phyloP scores from a whole-genome alignment of 2,888 invertebrate genomes.

The Aphidoletes aphidimyza region DNA sequence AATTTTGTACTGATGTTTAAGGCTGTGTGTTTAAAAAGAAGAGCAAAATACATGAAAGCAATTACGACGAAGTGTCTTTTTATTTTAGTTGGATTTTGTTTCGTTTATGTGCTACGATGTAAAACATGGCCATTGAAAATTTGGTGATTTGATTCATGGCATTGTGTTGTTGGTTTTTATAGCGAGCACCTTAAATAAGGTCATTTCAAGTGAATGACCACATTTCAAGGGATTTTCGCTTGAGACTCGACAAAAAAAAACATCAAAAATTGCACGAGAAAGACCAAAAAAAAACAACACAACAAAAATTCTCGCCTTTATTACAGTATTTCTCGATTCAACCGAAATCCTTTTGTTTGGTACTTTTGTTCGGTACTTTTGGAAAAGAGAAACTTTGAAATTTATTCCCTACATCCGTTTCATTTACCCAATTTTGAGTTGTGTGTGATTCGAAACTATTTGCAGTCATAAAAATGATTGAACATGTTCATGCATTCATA shows the following conservation, averaged over 20 bases:
- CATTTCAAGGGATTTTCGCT: slow-evolving; percentile 18
- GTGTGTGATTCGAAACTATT: not conserved
- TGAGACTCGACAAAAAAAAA: not conserved
- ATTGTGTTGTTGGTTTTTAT: not conserved
- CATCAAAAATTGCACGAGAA: slow-evolving; percentile 19
- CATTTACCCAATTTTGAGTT: not conserved
- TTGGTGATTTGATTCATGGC: slow-evolving; percentile 27
- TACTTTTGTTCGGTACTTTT: too few species aligned
- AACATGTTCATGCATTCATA: too few species aligned
- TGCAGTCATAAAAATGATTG: too few species aligned
- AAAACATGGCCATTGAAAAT: slow-evolving; percentile 6
- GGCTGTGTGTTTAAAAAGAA: not conserved
- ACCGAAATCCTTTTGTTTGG: not conserved
- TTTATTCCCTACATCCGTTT: slow-evolving; percentile 4
- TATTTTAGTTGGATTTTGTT: slow-evolving; percentile 43
- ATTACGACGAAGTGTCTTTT: slow-evolving; percentile 46
- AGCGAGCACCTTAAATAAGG: slow-evolving; percentile 37
- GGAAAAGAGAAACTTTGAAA: slow-evolving; percentile 39
- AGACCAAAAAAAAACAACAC: too few species aligned
- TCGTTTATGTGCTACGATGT: not conserved
- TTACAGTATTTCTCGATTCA: not conserved
- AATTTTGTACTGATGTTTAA: not conserved
- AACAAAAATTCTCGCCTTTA: not conserved
- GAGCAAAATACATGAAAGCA: slow-evolving; percentile 24
- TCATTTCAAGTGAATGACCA: slow-evolving; percentile 47